Evolutionary conservation across 1,140 invertebrate species (phyloP).

Genomic region (Macrosteles quadrilineatus): DNA sequence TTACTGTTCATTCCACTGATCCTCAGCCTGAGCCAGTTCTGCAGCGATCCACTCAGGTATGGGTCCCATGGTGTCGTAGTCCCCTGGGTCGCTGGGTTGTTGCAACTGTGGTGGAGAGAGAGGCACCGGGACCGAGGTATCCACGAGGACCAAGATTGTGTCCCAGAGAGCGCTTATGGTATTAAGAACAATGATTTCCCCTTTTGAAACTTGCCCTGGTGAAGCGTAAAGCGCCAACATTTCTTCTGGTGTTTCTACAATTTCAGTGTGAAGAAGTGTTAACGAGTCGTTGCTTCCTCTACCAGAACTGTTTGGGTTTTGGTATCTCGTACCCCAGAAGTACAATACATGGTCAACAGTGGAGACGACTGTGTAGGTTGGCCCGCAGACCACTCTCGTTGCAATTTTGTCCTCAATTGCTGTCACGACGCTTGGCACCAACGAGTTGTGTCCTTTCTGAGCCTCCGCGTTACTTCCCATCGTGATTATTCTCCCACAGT

Average conservation of each 20-base stretch:
- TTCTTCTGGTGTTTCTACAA: slow-evolving; percentile 45
- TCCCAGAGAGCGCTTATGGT: slow-evolving; percentile 60
- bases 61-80: not conserved
- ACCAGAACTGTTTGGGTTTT: not conserved
- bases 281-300: not conserved
- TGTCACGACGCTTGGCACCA: slow-evolving; percentile 57
- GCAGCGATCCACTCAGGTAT: slow-evolving; percentile 51
- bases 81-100: slow-evolving; percentile 39
- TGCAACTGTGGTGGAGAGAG: not conserved
- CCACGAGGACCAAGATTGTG: slow-evolving; percentile 61
- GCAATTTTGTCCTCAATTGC: slow-evolving; percentile 56
- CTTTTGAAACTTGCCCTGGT: slow-evolving; percentile 54
- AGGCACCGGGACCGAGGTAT: slow-evolving; percentile 59
- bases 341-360: slow-evolving; percentile 68
- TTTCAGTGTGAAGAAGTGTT: not conserved
- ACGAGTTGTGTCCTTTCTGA: slow-evolving; percentile 58
- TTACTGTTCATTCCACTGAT: slow-evolving; percentile 34
- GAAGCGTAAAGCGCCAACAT: slow-evolving; percentile 56
- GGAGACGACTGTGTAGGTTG: slow-evolving; percentile 64
- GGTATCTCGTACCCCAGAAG: slow-evolving; percentile 65
- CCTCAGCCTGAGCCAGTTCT: slow-evolving; percentile 50
- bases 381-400: slow-evolving; percentile 63
- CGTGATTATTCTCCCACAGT: slow-evolving; percentile 65
- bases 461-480: slow-evolving; percentile 65
- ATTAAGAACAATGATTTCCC: slow-evolving; percentile 58